These are phyloP conservation scores for Peromyscus aztecus DNA, from an alignment of 2,797 vertebrate species.

Conservation along the genomic window DNA sequence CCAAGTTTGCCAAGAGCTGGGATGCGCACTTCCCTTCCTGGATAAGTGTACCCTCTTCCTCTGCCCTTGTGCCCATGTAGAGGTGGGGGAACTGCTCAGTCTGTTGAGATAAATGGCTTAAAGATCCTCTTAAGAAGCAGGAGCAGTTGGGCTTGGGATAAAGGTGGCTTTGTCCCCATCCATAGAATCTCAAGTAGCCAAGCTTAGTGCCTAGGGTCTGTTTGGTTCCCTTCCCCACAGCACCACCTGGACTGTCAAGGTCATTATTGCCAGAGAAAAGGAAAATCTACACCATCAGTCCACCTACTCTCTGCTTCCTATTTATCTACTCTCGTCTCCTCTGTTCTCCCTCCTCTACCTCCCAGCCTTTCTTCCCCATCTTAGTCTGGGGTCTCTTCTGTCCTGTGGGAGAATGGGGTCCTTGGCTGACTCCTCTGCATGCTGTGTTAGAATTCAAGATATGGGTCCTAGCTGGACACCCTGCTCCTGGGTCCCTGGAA, in stretches of 20 bases:
- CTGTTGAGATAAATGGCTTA: background rate
- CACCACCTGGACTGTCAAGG: background rate
- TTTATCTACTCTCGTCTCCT: background rate
- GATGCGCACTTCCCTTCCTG: background rate
- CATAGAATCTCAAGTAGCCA: background rate
- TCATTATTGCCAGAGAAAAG: background rate
- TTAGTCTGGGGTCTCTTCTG: background rate
- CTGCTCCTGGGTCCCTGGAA: background rate
- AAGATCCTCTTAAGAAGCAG: background rate
- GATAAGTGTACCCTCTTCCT: background rate
- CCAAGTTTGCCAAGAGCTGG: background rate
- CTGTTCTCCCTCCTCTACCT: background rate
- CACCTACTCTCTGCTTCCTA: background rate
- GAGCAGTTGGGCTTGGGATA: slow-evolving; percentile 3
- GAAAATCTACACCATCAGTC: background rate
- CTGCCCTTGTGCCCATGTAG: background rate
- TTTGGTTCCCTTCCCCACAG: background rate
- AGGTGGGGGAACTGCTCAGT: background rate
- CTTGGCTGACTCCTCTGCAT: background rate
- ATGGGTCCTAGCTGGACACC: background rate
- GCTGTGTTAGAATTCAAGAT: background rate
- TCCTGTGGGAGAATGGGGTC: background rate
- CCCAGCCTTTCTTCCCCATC: background rate
- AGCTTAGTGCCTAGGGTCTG: background rate
- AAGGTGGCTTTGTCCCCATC: background rate